Evolutionary conservation across 1,140 invertebrate genomes (phyloP).

Genomic region (Pachyrhynchus sulphureomaculatus): DNA sequence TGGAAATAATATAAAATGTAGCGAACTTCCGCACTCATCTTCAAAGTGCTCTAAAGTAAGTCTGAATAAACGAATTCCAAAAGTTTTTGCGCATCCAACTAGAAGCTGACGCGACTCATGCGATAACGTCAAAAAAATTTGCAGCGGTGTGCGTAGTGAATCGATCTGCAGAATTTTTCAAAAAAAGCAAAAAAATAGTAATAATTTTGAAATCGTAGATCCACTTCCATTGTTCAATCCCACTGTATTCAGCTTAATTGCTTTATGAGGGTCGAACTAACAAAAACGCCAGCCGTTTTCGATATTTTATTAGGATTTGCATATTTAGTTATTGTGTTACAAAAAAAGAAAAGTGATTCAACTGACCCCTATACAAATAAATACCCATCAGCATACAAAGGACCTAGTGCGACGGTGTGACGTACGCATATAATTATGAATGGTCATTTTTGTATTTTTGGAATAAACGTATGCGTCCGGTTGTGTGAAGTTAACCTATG

Average conservation of each 20-base stretch:
- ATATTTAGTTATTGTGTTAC: slow-evolving; percentile 21
- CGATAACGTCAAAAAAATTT: too few species aligned
- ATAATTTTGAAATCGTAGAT: too few species aligned
- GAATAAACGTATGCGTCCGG: slow-evolving; percentile 8
- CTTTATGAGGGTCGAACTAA: slow-evolving; percentile 13
- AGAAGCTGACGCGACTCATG: too few species aligned
- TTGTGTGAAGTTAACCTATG: slow-evolving; percentile 26
- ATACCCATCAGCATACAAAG: slow-evolving; percentile 29
- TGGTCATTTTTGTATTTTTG: slow-evolving; percentile 31
- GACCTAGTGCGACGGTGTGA: slow-evolving; percentile 18
- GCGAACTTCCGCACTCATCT: too few species aligned
- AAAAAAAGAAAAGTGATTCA: slow-evolving; percentile 29
- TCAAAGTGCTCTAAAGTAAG: too few species aligned
- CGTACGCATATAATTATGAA: slow-evolving; percentile 10
- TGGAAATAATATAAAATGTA: too few species aligned
- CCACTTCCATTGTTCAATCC: too few species aligned
- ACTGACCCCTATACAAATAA: slow-evolving; percentile 32
- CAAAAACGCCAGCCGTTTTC: slow-evolving; percentile 19
- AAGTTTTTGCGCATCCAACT: too few species aligned
- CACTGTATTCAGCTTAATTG: slow-evolving; percentile 14
- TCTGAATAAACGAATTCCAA: too few species aligned
- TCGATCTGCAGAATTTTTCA: too few species aligned
- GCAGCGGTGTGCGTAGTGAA: too few species aligned
- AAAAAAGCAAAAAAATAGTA: too few species aligned
- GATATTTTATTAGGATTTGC: slow-evolving; percentile 29